A percentile compares a stretch with the other conserved stretches of the same genome.
Conservation (phyloP, 2,888 invertebrate genomes). For the Drosophila greeni region DNA sequence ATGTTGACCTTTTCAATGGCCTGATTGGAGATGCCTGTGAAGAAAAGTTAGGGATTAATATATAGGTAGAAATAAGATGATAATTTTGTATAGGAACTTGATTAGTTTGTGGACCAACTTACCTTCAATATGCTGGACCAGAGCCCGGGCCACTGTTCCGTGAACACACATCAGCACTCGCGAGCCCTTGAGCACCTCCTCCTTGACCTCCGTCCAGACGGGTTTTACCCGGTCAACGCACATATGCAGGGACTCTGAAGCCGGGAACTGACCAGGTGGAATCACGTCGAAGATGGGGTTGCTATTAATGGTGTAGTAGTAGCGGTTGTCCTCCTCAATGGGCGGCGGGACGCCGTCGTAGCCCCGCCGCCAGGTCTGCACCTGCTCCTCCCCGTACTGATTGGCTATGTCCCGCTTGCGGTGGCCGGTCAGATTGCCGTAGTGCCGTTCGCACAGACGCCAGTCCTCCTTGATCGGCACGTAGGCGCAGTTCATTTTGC, state of each 20-base stretch:
- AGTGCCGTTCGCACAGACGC: constrained; percentile 92
- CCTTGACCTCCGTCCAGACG: constrained; percentile 85
- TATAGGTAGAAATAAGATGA: too few relatives aligned
- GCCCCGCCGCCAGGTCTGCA: constrained; percentile 91
- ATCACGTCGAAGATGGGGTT: constrained; percentile 86
- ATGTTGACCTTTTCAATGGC: too few relatives aligned
- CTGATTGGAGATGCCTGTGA: too few relatives aligned
- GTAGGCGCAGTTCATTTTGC: constrained; percentile 84
- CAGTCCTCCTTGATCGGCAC: constrained; percentile 86
- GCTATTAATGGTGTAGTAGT: constrained; percentile 86
- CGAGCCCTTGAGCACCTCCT: constrained; percentile 87
- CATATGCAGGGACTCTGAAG: constrained; percentile 89
- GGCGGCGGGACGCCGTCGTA: constrained; percentile 90
- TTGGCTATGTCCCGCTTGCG: constrained; percentile 92
- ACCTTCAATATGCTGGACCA: constrained; percentile 91
- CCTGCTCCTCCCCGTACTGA: constrained; percentile 91
- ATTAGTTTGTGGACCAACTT: background rate
- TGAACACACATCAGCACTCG: constrained; percentile 90
- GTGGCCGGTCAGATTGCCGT: constrained; percentile 90
- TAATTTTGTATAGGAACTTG: too few relatives aligned
- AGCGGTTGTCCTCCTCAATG: constrained; percentile 87
- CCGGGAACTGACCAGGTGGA: constrained; percentile 87
- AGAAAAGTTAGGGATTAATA: too few relatives aligned
- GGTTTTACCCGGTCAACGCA: constrained; percentile 90
- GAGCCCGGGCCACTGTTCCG: constrained; percentile 91